These are phyloP conservation scores for Drosophila malerkotliana DNA, from an alignment of 1,140 invertebrate genomes.

Conservation along the genomic window DNA sequence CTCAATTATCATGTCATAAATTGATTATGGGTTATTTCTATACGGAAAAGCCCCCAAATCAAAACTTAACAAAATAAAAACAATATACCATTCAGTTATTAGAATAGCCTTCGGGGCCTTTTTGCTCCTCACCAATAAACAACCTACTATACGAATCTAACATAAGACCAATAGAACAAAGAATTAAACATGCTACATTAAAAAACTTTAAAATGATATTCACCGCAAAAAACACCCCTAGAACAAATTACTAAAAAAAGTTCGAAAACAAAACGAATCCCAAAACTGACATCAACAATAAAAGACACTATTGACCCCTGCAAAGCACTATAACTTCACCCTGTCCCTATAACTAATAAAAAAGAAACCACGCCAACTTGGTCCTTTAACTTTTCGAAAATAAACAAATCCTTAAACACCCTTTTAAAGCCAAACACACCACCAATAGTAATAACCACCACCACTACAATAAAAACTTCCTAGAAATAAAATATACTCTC, in stretches of 20 bases:
- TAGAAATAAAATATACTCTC: too few species aligned
- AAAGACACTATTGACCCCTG: conserved; percentile 1
- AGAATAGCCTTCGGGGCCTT: too few species aligned
- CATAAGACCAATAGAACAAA: too few species aligned
- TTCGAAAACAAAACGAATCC: conserved; percentile 1
- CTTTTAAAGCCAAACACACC: neutral
- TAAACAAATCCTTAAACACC: conserved; percentile 1
- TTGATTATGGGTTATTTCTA: too few species aligned
- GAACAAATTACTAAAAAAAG: neutral
- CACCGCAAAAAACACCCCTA: neutral
- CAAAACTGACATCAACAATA: conserved; percentile 5
- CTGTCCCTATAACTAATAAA: neutral
- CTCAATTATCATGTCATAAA: too few species aligned
- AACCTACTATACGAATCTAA: too few species aligned
- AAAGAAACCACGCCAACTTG: neutral
- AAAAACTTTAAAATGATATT: conserved; percentile 9
- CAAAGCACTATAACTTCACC: neutral
- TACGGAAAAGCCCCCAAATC: conserved; percentile 16
- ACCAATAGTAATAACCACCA: too few species aligned
- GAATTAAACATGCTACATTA: conserved; percentile 1
- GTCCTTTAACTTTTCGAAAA: conserved; percentile 2
- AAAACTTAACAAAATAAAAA: conserved; percentile 2
- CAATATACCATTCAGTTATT: too few species aligned
- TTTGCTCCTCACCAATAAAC: too few species aligned
- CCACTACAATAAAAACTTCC: neutral